phyloP scores from a whole-genome alignment of 2,888 invertebrate genomes.

The Tetramorium bicarinatum region DNA sequence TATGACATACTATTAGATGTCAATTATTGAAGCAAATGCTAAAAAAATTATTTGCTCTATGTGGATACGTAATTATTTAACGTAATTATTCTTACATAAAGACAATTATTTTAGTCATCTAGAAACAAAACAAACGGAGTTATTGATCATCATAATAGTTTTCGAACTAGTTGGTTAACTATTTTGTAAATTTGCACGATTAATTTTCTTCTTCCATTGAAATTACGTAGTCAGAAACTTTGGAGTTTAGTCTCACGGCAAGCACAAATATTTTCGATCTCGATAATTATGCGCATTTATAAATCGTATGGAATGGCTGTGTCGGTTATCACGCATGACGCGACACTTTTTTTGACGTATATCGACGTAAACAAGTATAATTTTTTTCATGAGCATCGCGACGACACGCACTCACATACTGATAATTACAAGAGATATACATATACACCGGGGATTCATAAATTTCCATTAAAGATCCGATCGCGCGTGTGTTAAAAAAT shows the following conservation, averaged over 20 bases:
- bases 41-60: slow-evolving; percentile 6
- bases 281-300: slow-evolving; percentile 51
- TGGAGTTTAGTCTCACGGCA: background rate
- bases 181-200: background rate
- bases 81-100: background rate
- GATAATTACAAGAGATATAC: slow-evolving; percentile 37
- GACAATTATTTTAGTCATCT: background rate
- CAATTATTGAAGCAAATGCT: slow-evolving; percentile 5
- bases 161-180: background rate
- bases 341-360: slow-evolving; percentile 27
- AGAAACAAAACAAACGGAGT: background rate
- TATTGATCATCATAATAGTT: background rate
- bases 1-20: background rate
- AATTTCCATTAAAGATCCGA: slow-evolving; percentile 16
- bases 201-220: background rate
- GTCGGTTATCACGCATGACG: slow-evolving; percentile 43
- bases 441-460: background rate
- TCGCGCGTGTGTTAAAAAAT: background rate
- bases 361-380: slow-evolving; percentile 41
- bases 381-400: slow-evolving; percentile 31
- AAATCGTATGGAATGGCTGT: background rate
- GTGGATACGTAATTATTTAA: background rate
- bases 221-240: background rate
- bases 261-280: slow-evolving; percentile 45
- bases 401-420: slow-evolving; percentile 4